phyloP scores from a whole-genome alignment of 2,797 vertebrate species.

The Lepidocolaptes lacrymiger region DNA sequence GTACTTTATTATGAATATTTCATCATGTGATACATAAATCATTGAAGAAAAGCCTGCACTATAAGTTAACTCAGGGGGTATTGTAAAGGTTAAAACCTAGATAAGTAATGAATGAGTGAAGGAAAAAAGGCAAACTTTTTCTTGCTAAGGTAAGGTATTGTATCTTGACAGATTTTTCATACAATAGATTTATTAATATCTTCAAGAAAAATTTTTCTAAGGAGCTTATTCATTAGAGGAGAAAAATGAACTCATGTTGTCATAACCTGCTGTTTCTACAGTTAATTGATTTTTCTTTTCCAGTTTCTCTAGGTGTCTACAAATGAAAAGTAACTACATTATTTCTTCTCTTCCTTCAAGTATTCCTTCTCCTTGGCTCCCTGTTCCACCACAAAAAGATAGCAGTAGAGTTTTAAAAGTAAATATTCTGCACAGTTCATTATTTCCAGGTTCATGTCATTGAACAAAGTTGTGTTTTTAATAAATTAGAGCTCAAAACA shows the following conservation, averaged over 20 bases:
- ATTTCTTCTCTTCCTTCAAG: background rate
- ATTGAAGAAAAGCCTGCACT: slow-evolving; percentile 58
- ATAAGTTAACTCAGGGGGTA: slow-evolving; percentile 48
- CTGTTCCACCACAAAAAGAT: background rate
- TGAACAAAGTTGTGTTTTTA: background rate
- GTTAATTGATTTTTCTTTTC: slow-evolving; percentile 12
- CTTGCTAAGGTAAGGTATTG: slow-evolving; percentile 17
- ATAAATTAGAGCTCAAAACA: background rate
- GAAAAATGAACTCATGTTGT: background rate
- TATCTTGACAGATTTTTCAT: slow-evolving; percentile 31
- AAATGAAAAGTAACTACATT: background rate
- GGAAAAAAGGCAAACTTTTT: background rate
- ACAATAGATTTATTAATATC: slow-evolving; percentile 61
- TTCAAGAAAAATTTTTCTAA: slow-evolving; percentile 53
- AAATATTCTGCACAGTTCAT: background rate
- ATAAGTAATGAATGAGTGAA: slow-evolving; percentile 65
- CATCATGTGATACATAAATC: slow-evolving; percentile 71
- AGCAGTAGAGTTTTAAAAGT: background rate
- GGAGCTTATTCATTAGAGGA: slow-evolving; percentile 20
- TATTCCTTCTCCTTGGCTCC: background rate
- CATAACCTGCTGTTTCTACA: slow-evolving; percentile 5
- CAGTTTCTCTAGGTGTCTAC: background rate
- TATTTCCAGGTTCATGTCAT: background rate
- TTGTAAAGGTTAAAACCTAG: slow-evolving; percentile 71
- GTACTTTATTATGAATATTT: slow-evolving; percentile 67